These are phyloP conservation scores for Digitonthophagus gazella DNA, from an alignment of 2,888 invertebrate species.

Conservation along the genomic window DNA sequence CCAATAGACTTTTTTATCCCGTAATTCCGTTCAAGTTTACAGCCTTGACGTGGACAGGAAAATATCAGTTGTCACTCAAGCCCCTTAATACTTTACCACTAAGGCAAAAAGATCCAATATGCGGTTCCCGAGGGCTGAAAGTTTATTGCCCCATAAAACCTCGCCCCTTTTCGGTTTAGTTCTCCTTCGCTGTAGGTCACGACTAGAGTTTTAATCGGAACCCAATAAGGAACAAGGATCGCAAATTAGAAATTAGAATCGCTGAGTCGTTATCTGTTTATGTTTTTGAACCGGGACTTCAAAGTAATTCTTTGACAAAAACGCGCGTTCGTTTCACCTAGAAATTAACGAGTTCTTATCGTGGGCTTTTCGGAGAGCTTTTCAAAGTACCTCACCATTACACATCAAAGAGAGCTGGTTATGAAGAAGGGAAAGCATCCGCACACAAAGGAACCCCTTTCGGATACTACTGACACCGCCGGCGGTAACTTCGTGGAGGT, in stretches of 20 bases:
- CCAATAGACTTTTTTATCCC: neutral
- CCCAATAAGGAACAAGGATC: neutral
- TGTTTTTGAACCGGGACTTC: neutral
- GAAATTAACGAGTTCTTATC: neutral
- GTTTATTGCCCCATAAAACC: neutral
- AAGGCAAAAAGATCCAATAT: neutral
- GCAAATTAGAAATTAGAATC: neutral
- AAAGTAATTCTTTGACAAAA: neutral
- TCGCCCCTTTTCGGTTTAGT: neutral
- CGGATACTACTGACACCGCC: neutral
- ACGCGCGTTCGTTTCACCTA: neutral
- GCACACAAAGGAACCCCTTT: neutral
- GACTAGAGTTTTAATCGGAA: neutral
- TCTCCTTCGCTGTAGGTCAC: neutral
- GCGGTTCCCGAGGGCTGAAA: neutral
- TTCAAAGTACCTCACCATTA: neutral
- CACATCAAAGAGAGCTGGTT: neutral
- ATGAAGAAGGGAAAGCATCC: neutral
- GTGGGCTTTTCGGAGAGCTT: neutral
- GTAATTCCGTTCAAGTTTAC: neutral
- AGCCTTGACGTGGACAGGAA: neutral
- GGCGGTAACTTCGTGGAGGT: neutral
- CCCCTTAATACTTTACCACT: neutral
- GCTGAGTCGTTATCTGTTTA: neutral
- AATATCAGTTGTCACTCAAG: neutral